These are phyloP conservation scores for Boleophthalmus pectinirostris DNA, from an alignment of 2,113 vertebrate genomes.

Conservation along the genomic window DNA sequence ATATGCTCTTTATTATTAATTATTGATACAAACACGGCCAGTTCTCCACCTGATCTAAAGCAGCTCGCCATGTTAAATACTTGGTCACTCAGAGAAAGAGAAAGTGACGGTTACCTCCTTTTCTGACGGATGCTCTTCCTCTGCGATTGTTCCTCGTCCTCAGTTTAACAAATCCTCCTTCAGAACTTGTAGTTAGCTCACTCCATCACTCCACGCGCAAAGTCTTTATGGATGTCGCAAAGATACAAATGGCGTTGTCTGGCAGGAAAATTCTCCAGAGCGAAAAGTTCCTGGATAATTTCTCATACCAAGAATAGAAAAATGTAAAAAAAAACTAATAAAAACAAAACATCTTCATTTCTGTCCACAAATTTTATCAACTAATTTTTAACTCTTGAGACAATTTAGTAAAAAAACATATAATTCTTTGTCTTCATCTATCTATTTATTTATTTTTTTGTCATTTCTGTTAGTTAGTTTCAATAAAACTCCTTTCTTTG, in stretches of 20 bases:
- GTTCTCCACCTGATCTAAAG: neutral
- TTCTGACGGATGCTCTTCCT: neutral
- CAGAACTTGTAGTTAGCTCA: neutral
- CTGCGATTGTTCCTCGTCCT: neutral
- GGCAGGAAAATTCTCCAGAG: neutral
- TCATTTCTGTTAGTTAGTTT: too few species aligned
- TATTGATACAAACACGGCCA: neutral
- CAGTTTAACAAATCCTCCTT: slow-evolving; percentile 4
- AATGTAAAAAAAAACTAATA: too few species aligned
- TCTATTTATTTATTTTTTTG: too few species aligned
- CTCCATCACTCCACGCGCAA: neutral
- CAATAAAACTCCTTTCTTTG: too few species aligned
- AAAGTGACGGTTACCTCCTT: neutral
- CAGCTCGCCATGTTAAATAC: neutral
- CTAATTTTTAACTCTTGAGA: too few species aligned
- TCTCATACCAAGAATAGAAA: too few species aligned
- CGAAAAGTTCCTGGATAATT: too few species aligned
- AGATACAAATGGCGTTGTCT: neutral
- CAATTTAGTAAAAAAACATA: too few species aligned
- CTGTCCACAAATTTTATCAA: neutral
- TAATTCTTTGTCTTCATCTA: too few species aligned
- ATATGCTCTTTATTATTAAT: neutral
- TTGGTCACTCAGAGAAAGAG: neutral
- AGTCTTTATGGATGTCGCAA: neutral
- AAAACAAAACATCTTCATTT: too few species aligned